Base-by-base conservation (phyloP, 2,888 invertebrate genomes). In the Mesorhabditis belari region DNA sequence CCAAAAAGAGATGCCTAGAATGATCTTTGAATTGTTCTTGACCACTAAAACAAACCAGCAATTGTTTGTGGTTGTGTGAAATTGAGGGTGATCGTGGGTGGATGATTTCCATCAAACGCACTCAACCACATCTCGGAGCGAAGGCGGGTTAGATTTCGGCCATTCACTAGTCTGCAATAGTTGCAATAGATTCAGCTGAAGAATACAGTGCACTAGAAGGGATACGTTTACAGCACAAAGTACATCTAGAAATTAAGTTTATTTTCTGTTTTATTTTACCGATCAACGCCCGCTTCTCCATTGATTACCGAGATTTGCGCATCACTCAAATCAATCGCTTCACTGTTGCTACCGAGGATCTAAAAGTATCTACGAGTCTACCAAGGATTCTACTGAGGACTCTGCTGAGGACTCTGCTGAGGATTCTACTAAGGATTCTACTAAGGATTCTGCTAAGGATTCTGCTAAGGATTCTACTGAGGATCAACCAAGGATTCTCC, bases 131-230 rank as follows among this genome's bases (percentile, higher is more conserved):
- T 85, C 76, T 89, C 86, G 55, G 86, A 85, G 35, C 86, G 84
- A 54, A 87, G 85, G 0, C 85, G 86, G 0, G 89, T 88, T 51
- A 90, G 83, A 81, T 88, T 89, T n/a, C 83, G 82, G 2, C 87
- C 87, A 79, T 88, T 87, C 74, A 89, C 85, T 35, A 90, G 81
- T 66, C 85, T n/a, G n/a, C n/a, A n/a, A n/a, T 21, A 25, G 17
- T 12, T n/a, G n/a, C n/a, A n/a, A n/a, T n/a, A n/a, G n/a, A n/a
- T n/a, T n/a, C n/a, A n/a, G n/a, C n/a, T n/a, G n/a, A n/a, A n/a
- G n/a, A n/a, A n/a, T n/a, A n/a, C n/a, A n/a, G n/a, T n/a, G n/a
- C n/a, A n/a, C n/a, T n/a, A n/a, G n/a, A n/a, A n/a, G n/a, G n/a
- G n/a, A n/a, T n/a, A n/a, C n/a, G n/a, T n/a, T n/a, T n/a, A n/a